Percentiles rank a stretch among this genome's conserved stretches.
Evolutionary conservation across 2,888 invertebrate species (phyloP).

Genomic region (Cheilosia soror): DNA sequence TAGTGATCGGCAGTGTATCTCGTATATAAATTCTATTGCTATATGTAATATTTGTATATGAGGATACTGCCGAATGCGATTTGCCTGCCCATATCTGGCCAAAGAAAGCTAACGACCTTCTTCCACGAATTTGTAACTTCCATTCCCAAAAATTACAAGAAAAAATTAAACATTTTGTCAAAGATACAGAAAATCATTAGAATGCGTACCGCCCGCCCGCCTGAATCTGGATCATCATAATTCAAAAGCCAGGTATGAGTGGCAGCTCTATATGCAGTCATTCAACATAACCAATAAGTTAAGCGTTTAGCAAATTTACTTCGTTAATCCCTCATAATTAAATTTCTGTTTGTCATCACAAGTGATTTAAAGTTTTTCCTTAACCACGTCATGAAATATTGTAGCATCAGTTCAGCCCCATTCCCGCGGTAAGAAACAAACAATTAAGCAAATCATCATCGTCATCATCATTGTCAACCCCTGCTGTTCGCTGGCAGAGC

Average conservation of each 20-base stretch:
- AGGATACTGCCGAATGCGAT: too few species aligned
- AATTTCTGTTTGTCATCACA: constrained; percentile 61
- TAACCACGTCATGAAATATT: constrained; percentile 54
- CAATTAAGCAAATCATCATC: constrained; percentile 63
- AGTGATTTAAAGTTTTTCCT: constrained; percentile 47
- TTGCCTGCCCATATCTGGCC: too few species aligned
- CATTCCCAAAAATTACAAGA: too few species aligned
- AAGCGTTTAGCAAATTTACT: constrained; percentile 44
- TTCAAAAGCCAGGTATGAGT: background rate
- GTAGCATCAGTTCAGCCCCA: constrained; percentile 45
- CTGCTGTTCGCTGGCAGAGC: constrained; percentile 18
- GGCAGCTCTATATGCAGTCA: background rate
- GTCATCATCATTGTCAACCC: constrained; percentile 56
- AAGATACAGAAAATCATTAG: too few species aligned
- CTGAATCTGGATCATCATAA: background rate
- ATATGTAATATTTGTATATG: too few species aligned
- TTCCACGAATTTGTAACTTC: too few species aligned
- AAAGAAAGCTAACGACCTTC: too few species aligned
- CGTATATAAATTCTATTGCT: too few species aligned
- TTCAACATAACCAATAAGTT: constrained; percentile 17
- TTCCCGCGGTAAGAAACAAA: constrained; percentile 60
- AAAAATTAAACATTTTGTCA: too few species aligned
- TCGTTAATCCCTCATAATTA: constrained; percentile 61
- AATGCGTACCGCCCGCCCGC: background rate
- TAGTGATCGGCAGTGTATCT: too few species aligned